Conservation (phyloP, 2,113 vertebrate genomes). For the Catharus bicknelli region DNA sequence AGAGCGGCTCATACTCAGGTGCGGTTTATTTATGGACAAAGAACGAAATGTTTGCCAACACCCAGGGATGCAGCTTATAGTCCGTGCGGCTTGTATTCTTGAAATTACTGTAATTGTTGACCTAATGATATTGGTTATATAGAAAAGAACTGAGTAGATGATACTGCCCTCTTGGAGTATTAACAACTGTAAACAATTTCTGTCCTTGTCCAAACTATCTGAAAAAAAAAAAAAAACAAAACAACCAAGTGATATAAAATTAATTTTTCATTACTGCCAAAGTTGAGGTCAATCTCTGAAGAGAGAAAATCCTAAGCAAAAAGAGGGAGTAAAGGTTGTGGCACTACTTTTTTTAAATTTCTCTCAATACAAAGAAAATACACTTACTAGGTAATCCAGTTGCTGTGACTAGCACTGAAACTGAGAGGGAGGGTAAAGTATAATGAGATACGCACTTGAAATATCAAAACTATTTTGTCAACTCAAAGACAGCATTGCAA, state of each 20-base stretch:
- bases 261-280: not conserved
- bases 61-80: no score
- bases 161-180: not conserved
- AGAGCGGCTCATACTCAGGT: no score
- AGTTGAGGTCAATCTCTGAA: not conserved
- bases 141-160: not conserved
- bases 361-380: not conserved
- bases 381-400: not conserved
- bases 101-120: not conserved
- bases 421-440: not conserved
- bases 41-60: no score
- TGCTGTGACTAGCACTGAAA: not conserved
- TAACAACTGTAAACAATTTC: not conserved
- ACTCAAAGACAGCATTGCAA: not conserved
- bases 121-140: not conserved
- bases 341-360: not conserved
- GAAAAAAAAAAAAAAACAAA: not conserved
- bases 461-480: conserved; percentile 14
- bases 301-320: not conserved
- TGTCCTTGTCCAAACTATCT: not conserved
- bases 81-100: no score
- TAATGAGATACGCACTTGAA: not conserved
- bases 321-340: fast-evolving
- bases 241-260: not conserved
- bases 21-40: no score